A percentile compares a stretch with the other conserved stretches of the same genome.
phyloP scores from a whole-genome alignment of 1,140 invertebrate species.

The Globodera rostochiensis region DNA sequence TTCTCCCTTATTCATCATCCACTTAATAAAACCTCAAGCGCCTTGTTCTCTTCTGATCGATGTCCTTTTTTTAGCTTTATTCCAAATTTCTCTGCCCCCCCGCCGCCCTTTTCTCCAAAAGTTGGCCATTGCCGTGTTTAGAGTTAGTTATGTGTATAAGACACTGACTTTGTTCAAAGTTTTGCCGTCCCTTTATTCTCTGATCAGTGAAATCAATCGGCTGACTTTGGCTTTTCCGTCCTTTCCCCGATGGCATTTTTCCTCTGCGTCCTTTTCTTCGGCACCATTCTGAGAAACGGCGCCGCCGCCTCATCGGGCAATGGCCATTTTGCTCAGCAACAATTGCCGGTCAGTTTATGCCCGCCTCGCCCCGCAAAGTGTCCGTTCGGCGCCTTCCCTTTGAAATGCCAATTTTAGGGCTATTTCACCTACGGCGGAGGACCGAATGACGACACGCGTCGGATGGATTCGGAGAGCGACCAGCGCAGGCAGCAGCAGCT shows the following conservation, averaged over 20 bases:
- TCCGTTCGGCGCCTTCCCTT: neutral
- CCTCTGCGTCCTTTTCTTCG: neutral
- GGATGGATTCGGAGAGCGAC: neutral
- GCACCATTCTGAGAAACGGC: neutral
- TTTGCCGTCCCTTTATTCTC: too few relatives aligned
- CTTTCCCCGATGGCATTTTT: neutral
- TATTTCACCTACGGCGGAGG: neutral
- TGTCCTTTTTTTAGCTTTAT: neutral
- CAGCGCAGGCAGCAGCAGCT: neutral
- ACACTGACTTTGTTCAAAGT: too few relatives aligned
- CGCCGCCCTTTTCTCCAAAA: too few relatives aligned
- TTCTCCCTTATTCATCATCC: neutral
- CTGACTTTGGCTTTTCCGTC: neutral
- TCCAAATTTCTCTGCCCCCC: neutral
- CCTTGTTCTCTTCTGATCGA: neutral
- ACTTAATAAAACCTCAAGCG: conserved; percentile 1
- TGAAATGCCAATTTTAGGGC: neutral
- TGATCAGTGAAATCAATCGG: too few relatives aligned
- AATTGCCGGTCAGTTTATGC: neutral
- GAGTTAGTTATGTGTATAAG: too few relatives aligned
- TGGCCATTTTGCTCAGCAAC: neutral
- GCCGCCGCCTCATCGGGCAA: neutral
- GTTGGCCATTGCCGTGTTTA: too few relatives aligned
- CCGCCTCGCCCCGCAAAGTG: neutral
- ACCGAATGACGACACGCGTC: neutral